Evolutionary conservation across 2,888 invertebrate genomes (phyloP).

Genomic region (Lasioglossum figueresi): DNA sequence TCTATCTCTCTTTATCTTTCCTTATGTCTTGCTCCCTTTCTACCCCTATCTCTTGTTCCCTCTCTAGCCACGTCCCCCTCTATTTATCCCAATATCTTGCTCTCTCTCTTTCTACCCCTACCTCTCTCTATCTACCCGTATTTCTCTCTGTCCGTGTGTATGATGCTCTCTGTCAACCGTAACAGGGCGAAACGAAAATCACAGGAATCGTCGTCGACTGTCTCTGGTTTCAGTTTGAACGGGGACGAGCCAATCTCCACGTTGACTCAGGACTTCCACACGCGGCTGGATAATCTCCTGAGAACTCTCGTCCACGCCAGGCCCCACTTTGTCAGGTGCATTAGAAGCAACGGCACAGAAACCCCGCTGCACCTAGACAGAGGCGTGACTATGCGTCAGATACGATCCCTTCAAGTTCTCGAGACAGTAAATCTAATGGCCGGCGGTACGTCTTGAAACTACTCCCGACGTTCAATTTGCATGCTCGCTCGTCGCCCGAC

Average conservation of each 20-base stretch:
- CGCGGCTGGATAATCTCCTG: constrained; percentile 95
- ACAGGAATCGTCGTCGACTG: not conserved
- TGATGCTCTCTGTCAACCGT: not conserved
- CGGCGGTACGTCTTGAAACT: constrained; percentile 86
- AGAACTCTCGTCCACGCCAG: constrained; percentile 96
- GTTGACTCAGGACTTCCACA: constrained; percentile 97
- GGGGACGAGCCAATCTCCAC: constrained; percentile 95
- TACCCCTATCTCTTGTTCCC: too few species aligned
- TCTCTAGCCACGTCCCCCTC: not conserved
- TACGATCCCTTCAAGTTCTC: constrained; percentile 93
- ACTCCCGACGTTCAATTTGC: constrained; percentile 5
- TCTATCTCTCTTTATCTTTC: not conserved
- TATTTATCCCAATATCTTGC: not conserved
- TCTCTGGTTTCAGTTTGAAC: constrained; percentile 85
- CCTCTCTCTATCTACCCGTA: not conserved
- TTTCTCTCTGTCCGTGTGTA: not conserved
- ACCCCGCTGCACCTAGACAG: constrained; percentile 94
- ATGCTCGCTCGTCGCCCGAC: not conserved
- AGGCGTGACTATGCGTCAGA: constrained; percentile 93
- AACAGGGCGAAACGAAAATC: not conserved
- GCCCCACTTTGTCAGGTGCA: constrained; percentile 97
- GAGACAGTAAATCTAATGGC: constrained; percentile 98
- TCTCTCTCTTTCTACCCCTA: not conserved
- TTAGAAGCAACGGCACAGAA: constrained; percentile 94
- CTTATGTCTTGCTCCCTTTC: not conserved